A percentile compares a stretch with the other conserved stretches of the same genome.
phyloP scores from a whole-genome alignment of 1,140 invertebrate genomes.

The Hesperophylax magnus region DNA sequence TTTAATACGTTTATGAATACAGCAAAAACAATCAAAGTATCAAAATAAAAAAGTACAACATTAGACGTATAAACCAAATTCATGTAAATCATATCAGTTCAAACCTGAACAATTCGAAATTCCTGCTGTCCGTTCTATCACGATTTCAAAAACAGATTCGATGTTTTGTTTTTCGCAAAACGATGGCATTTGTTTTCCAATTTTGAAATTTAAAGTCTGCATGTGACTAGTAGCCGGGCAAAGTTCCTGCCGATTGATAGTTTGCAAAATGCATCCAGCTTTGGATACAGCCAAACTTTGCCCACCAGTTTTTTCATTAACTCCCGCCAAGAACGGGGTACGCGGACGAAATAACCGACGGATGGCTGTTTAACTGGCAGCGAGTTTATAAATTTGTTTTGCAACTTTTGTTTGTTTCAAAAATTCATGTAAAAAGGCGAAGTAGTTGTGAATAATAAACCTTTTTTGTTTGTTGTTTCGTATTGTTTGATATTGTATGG shows the following conservation, averaged over 20 bases:
- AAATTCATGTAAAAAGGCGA: too few relatives aligned
- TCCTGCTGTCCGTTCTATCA: too few relatives aligned
- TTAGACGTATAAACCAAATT: too few relatives aligned
- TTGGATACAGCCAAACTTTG: slow-evolving; percentile 20
- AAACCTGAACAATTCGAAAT: too few relatives aligned
- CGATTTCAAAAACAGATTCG: too few relatives aligned
- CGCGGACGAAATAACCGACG: slow-evolving; percentile 33
- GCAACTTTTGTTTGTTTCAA: not conserved
- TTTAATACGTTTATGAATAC: too few relatives aligned
- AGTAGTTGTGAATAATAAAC: too few relatives aligned
- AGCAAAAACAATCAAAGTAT: too few relatives aligned
- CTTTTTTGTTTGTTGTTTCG: too few relatives aligned
- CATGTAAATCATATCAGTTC: too few relatives aligned
- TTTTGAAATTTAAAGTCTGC: slow-evolving; percentile 13
- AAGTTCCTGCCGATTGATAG: slow-evolving; percentile 52
- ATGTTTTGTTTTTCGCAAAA: not conserved
- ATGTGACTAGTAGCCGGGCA: slow-evolving; percentile 35
- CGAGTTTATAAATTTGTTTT: slow-evolving; percentile 3
- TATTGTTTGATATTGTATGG: too few relatives aligned
- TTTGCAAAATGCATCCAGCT: slow-evolving; percentile 43
- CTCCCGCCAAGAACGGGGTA: slow-evolving; percentile 28
- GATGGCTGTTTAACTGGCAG: not conserved
- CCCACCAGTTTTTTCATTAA: slow-evolving; percentile 49
- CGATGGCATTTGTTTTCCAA: slow-evolving; percentile 9
- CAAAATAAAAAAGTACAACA: too few relatives aligned